Base-by-base conservation (phyloP, 2,797 vertebrate genomes). In the Gouania willdenowi region DNA sequence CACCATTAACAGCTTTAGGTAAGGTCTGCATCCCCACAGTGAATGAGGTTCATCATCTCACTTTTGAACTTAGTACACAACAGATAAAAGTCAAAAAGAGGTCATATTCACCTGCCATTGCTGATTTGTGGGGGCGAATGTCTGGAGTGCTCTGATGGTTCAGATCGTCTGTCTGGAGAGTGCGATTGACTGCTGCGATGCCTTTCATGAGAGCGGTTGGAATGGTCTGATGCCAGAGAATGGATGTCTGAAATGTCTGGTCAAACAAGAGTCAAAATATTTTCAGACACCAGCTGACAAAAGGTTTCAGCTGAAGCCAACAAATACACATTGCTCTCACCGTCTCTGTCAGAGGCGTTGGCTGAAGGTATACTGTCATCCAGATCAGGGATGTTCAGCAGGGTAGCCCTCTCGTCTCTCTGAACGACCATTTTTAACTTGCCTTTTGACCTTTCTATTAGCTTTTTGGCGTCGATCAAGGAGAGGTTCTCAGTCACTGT, bases 371-470 rank as follows among this genome's bases (percentile, higher is more conserved):
- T 91, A 73, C 97, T 99, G 86, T 99, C 96, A 48, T 98, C 94
- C 50, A 99, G 88, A 85, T 98, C 96, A n/a, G 96, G 96, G 63
- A 98, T 95, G 32, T 98, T 96, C 77, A 98, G 81, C 58, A 99
- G 80, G 0, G 96, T 98, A 4, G 94, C 94, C 68, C 94, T 87
- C 11, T 99, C 96, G 35, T 98, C 96, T 77, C 95, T 89, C 71
- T 98, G 97, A 70, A 99, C 97, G n/a, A 98, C 95, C 95, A 98
- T 98, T 85, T 98, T 98, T 84, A 99, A 84, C 84, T 98, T 99
- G 81, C 97, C 96, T 89, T 97, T 99, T 66, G 97, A 99, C 83
- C 94, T 92, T 82, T 98, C 96, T 71, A 99, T 99, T 82, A 98
- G 87, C 51, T 98, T 99, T 86, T 98, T 98, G 62, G 95, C 96